A percentile compares a stretch with the other conserved stretches of the same genome.
Evolutionary conservation across 1,140 invertebrate genomes (phyloP).

Genomic region (Agrilus planipennis): DNA sequence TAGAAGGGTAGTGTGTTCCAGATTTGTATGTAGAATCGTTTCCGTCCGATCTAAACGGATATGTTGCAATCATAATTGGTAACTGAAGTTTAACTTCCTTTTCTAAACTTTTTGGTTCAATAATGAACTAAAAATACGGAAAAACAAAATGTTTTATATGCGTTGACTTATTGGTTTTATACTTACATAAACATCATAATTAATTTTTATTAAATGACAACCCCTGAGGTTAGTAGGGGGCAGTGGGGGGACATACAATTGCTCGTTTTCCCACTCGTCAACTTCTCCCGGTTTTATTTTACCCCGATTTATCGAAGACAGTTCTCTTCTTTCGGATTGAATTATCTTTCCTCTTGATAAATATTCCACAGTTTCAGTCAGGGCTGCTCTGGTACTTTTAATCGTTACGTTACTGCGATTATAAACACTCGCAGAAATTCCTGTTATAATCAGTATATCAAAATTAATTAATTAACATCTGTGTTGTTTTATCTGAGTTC

Average conservation of each 20-base stretch:
- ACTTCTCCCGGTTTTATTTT: constrained; percentile 70
- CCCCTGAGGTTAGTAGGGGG: constrained; percentile 92
- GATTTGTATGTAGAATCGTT: constrained; percentile 51
- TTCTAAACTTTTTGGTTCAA: constrained; percentile 80
- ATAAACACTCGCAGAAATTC: constrained; percentile 63
- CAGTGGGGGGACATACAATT: constrained; percentile 85
- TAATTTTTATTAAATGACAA: constrained; percentile 87
- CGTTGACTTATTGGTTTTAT: not conserved
- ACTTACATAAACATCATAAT: constrained; percentile 92
- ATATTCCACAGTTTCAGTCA: constrained; percentile 86
- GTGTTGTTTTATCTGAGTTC: not conserved
- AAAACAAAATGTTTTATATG: constrained; percentile 5
- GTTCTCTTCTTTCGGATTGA: constrained; percentile 74
- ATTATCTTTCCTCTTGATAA: constrained; percentile 74
- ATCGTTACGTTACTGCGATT: constrained; percentile 74
- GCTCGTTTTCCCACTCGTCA: constrained; percentile 81
- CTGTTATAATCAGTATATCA: no score
- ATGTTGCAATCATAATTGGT: constrained; percentile 88
- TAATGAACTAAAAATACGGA: constrained; percentile 77
- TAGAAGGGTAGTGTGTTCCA: constrained; percentile 80
- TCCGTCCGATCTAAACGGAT: constrained; percentile 58
- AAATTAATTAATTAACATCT: not conserved
- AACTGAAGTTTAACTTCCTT: constrained; percentile 87
- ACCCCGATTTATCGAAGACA: constrained; percentile 68
- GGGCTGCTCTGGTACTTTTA: constrained; percentile 59